Evolutionary conservation across 2,797 vertebrate species (phyloP).

Genomic region (Tinamus major): DNA sequence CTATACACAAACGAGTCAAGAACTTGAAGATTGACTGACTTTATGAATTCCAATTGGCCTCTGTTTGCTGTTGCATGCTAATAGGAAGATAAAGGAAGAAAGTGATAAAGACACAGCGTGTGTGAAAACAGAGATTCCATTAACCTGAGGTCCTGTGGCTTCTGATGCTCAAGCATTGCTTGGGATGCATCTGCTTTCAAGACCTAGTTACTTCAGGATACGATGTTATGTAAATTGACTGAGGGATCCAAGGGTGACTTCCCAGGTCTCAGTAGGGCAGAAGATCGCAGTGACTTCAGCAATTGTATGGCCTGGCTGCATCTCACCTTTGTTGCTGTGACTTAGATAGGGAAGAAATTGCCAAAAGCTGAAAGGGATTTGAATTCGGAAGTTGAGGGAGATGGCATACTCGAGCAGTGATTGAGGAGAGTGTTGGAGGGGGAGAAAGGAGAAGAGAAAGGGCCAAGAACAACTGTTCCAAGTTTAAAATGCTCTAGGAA

Average conservation of each 20-base stretch:
- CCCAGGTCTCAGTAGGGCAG: not conserved
- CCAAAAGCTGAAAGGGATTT: not conserved
- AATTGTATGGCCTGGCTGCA: not conserved
- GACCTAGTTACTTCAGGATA: not conserved
- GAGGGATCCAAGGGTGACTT: not conserved
- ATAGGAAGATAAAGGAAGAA: constrained; percentile 55
- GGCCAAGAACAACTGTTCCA: not conserved
- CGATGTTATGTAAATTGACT: not conserved
- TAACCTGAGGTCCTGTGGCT: constrained; percentile 47
- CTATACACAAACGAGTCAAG: constrained; percentile 45
- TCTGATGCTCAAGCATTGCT: not conserved
- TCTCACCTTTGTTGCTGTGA: not conserved
- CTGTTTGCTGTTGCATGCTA: constrained; percentile 57
- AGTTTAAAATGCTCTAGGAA: not conserved
- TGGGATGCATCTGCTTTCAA: not conserved
- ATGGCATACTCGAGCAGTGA: not conserved
- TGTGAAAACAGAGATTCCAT: constrained; percentile 35
- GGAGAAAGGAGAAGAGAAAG: not conserved
- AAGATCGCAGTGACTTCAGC: not conserved
- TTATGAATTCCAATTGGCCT: constrained; percentile 21
- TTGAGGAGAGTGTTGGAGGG: not conserved
- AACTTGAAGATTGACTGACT: constrained; percentile 46
- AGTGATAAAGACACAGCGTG: constrained; percentile 1
- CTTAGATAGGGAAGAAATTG: not conserved
- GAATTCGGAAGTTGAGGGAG: not conserved